These are phyloP conservation scores for Caligus rogercresseyi DNA, from an alignment of 1,140 invertebrate genomes.

Conservation along the genomic window DNA sequence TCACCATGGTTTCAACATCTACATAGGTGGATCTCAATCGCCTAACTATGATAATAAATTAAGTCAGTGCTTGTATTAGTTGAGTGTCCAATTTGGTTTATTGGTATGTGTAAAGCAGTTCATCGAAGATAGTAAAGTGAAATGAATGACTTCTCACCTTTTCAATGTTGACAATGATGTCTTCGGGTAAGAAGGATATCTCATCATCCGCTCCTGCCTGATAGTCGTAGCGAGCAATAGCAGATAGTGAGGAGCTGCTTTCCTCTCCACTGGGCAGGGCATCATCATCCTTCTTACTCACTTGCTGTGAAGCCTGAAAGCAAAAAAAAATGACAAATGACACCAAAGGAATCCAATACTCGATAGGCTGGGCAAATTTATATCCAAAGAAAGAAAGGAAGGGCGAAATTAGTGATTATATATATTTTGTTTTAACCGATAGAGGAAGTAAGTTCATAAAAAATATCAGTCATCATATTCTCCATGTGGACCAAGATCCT, in stretches of 20 bases:
- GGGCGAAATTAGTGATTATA: neutral
- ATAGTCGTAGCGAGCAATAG: slow-evolving; percentile 19
- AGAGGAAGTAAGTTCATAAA: too few species aligned
- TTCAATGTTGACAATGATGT: slow-evolving; percentile 80
- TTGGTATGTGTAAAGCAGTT: too few species aligned
- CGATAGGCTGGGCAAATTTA: neutral
- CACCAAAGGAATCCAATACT: neutral
- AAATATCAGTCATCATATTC: too few species aligned
- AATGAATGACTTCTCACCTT: too few species aligned
- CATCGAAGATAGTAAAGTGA: too few species aligned
- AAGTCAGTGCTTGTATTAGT: too few species aligned
- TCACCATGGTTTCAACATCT: too few species aligned
- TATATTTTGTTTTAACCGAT: too few species aligned
- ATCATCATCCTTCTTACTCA: neutral
- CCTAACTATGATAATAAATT: too few species aligned
- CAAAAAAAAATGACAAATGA: neutral
- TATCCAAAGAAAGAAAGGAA: neutral
- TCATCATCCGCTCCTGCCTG: slow-evolving; percentile 66
- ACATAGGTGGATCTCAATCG: too few species aligned
- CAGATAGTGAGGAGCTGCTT: neutral
- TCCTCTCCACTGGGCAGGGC: neutral
- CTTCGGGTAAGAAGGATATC: slow-evolving; percentile 84
- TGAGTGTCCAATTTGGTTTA: too few species aligned
- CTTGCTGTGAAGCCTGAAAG: neutral
- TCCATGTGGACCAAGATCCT: too few species aligned